Conservation (phyloP, 2,888 invertebrate species). For the Argyresthia albistria region DNA sequence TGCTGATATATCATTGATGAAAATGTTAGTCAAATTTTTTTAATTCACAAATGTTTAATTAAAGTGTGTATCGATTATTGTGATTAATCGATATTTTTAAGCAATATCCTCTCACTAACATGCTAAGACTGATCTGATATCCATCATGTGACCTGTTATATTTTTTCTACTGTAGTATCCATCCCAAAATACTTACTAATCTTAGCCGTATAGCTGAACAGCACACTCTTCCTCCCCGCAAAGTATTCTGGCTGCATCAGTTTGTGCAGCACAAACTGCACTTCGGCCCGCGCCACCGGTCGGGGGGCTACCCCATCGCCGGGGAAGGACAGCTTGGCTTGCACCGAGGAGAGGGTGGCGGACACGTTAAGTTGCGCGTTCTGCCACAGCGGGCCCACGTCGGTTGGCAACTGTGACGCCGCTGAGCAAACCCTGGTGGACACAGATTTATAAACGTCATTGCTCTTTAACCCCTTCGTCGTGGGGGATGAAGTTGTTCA, state of each 20-base stretch:
- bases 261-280: neutral
- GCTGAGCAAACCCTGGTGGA: slow-evolving; percentile 49
- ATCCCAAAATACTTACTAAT: slow-evolving; percentile 48
- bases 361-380: slow-evolving; percentile 32
- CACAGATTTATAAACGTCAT: too few relatives aligned
- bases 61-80: too few relatives aligned
- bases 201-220: slow-evolving; percentile 28
- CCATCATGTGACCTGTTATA: too few relatives aligned
- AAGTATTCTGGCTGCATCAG: neutral
- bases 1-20: too few relatives aligned
- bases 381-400: slow-evolving; percentile 31
- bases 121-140: too few relatives aligned
- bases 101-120: too few relatives aligned
- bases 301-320: slow-evolving; percentile 15
- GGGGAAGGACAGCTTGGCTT: slow-evolving; percentile 21
- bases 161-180: too few relatives aligned
- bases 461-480: too few relatives aligned
- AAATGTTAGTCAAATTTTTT: too few relatives aligned
- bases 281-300: slow-evolving; percentile 32
- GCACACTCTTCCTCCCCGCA: slow-evolving; percentile 18
- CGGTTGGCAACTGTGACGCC: slow-evolving; percentile 42
- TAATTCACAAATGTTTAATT: too few relatives aligned
- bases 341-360: slow-evolving; percentile 15
- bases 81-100: too few relatives aligned
- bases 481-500: too few relatives aligned